These are phyloP conservation scores for Timema cristinae DNA, from an alignment of 2,888 invertebrate species.

Conservation along the genomic window DNA sequence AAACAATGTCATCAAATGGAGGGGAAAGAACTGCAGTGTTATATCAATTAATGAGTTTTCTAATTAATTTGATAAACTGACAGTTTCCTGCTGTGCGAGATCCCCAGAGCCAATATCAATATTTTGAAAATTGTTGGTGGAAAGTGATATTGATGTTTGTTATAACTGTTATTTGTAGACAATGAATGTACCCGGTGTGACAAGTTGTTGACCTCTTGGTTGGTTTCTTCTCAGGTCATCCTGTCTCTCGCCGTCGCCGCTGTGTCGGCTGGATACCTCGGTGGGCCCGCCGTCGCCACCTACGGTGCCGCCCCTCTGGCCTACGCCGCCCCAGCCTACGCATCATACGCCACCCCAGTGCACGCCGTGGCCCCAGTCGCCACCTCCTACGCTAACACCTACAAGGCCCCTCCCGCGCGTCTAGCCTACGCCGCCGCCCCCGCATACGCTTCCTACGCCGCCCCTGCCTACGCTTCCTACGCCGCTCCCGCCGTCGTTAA, in stretches of 20 bases:
- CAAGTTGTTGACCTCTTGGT: no score
- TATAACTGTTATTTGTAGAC: no score
- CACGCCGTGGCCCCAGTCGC: constrained; percentile 18
- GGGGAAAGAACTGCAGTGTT: no score
- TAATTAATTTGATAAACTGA: no score
- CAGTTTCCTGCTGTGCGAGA: no score
- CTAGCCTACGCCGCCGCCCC: constrained; percentile 49
- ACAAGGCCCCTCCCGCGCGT: constrained; percentile 30
- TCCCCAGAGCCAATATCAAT: no score
- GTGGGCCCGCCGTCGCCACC: constrained; percentile 34
- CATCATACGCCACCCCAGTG: neutral
- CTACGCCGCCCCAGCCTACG: constrained; percentile 22
- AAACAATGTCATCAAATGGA: no score
- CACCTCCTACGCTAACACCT: constrained; percentile 37
- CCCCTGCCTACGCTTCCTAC: constrained; percentile 35
- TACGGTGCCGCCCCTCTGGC: constrained; percentile 16
- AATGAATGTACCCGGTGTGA: no score
- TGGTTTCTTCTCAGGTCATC: constrained; percentile 22
- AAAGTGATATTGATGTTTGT: no score
- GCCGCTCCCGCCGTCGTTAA: constrained; percentile 36
- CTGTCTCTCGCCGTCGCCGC: constrained; percentile 35
- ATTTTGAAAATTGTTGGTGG: no score
- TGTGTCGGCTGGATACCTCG: constrained; percentile 45
- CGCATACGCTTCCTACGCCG: constrained; percentile 38
- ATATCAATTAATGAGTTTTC: no score